phyloP scores from a whole-genome alignment of 2,888 invertebrate genomes.

The Erebia palarica region DNA sequence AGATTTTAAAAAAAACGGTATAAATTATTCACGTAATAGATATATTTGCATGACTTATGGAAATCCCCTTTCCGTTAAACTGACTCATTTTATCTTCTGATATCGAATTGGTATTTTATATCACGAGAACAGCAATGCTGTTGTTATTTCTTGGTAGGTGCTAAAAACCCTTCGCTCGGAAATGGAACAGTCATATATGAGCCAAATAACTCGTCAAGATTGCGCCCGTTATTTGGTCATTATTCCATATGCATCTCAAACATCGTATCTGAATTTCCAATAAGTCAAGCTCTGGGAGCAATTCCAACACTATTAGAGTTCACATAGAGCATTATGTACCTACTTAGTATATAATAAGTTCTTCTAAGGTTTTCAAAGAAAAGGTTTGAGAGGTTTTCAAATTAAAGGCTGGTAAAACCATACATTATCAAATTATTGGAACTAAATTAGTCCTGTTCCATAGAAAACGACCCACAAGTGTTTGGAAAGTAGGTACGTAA shows the following conservation, averaged over 20 bases:
- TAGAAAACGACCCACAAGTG: background rate
- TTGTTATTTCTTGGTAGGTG: conserved; percentile 30
- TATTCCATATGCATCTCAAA: conserved; percentile 45
- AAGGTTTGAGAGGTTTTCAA: too few relatives aligned
- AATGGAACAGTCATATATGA: conserved; percentile 39
- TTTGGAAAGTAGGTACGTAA: background rate
- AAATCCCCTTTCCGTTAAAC: conserved; percentile 34
- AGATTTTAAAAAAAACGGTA: too few relatives aligned
- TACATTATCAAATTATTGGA: background rate
- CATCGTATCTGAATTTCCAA: conserved; percentile 42
- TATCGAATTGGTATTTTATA: conserved; percentile 31
- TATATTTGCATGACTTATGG: background rate
- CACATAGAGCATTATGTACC: too few relatives aligned
- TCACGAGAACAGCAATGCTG: conserved; percentile 29
- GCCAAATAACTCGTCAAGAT: conserved; percentile 43
- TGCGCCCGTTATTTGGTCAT: conserved; percentile 45
- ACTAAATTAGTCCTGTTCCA: background rate
- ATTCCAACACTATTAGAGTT: background rate
- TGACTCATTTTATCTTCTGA: conserved; percentile 39
- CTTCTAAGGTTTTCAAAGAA: too few relatives aligned
- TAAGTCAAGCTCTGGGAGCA: conserved; percentile 38
- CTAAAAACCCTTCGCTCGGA: conserved; percentile 35
- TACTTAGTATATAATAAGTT: too few relatives aligned
- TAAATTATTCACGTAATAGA: too few relatives aligned
- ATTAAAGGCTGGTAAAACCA: background rate